Conservation (phyloP, 2,797 vertebrate species). For the Falco novaeseelandiae region DNA sequence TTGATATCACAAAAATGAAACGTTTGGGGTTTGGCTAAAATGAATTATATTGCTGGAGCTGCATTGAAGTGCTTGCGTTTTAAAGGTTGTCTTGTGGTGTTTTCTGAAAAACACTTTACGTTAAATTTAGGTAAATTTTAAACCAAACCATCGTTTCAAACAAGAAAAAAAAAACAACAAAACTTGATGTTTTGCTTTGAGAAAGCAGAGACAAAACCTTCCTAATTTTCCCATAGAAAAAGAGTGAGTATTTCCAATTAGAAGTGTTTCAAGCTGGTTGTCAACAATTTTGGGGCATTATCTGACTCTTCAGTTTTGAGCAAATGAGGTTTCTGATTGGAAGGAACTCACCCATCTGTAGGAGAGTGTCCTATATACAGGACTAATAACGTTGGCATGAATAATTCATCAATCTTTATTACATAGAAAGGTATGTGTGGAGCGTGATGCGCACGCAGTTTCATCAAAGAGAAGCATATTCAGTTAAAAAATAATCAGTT, state of each 20-base stretch:
- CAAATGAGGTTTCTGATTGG: constrained; percentile 52
- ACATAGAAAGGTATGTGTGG: neutral
- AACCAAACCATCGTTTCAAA: neutral
- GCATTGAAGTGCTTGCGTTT: neutral
- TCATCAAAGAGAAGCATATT: constrained; percentile 19
- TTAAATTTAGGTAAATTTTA: constrained; percentile 14
- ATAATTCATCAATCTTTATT: constrained; percentile 54
- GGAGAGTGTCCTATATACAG: constrained; percentile 56
- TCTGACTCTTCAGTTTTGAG: constrained; percentile 27
- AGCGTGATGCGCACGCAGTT: neutral
- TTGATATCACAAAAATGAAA: constrained; percentile 28
- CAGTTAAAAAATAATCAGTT: neutral
- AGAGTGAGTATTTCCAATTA: neutral
- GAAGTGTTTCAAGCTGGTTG: constrained; percentile 21
- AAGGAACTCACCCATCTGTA: constrained; percentile 40
- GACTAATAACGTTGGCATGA: constrained; percentile 41
- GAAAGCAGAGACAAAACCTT: neutral
- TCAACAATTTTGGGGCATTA: constrained; percentile 31
- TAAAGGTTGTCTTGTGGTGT: neutral
- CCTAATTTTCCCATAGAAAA: neutral
- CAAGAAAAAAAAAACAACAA: neutral
- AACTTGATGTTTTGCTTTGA: neutral
- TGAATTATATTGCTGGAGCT: neutral
- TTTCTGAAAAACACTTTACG: neutral
- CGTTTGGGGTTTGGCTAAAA: neutral